Percentiles rank a stretch among this genome's conserved stretches.
These are phyloP conservation scores for Drosophila cognata DNA, from an alignment of 2,888 invertebrate genomes.

Conservation along the genomic window DNA sequence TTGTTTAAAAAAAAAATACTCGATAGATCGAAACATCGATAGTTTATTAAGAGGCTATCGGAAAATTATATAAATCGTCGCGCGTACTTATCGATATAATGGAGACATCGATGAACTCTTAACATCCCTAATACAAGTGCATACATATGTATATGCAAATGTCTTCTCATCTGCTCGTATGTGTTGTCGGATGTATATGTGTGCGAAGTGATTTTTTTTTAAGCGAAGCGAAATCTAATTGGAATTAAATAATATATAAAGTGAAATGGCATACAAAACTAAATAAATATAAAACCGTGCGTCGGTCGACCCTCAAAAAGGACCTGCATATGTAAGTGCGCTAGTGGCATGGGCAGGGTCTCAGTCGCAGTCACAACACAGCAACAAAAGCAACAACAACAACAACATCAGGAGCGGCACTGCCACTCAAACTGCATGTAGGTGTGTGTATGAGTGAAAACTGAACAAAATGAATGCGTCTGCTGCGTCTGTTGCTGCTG, in stretches of 20 bases:
- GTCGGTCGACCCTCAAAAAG: slow-evolving; percentile 51
- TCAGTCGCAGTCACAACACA: slow-evolving; percentile 48
- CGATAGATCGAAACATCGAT: slow-evolving; percentile 20
- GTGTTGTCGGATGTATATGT: slow-evolving; percentile 64
- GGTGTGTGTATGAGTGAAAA: slow-evolving; percentile 50
- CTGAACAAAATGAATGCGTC: slow-evolving; percentile 69
- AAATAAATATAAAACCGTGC: slow-evolving; percentile 52
- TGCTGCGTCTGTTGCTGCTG: slow-evolving; percentile 73
- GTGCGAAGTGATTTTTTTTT: slow-evolving; percentile 67
- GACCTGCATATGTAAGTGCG: slow-evolving; percentile 64
- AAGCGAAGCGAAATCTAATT: slow-evolving; percentile 68
- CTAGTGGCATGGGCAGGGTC: slow-evolving; percentile 45
- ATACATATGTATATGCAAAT: slow-evolving; percentile 67
- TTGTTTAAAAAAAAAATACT: neutral
- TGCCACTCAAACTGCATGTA: slow-evolving; percentile 54
- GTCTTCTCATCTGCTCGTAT: slow-evolving; percentile 66
- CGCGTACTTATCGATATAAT: slow-evolving; percentile 33
- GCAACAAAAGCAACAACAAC: slow-evolving; percentile 52
- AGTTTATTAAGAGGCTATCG: slow-evolving; percentile 2
- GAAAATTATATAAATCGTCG: slow-evolving; percentile 4
- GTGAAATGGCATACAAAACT: slow-evolving; percentile 53
- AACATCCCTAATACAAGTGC: slow-evolving; percentile 63
- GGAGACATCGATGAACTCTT: slow-evolving; percentile 35
- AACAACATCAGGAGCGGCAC: slow-evolving; percentile 62
- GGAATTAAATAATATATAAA: slow-evolving; percentile 57